Percentiles rank a stretch among this genome's conserved stretches.
These are phyloP conservation scores for Cydia strobilella DNA, from an alignment of 1,140 invertebrate genomes.

Conservation along the genomic window DNA sequence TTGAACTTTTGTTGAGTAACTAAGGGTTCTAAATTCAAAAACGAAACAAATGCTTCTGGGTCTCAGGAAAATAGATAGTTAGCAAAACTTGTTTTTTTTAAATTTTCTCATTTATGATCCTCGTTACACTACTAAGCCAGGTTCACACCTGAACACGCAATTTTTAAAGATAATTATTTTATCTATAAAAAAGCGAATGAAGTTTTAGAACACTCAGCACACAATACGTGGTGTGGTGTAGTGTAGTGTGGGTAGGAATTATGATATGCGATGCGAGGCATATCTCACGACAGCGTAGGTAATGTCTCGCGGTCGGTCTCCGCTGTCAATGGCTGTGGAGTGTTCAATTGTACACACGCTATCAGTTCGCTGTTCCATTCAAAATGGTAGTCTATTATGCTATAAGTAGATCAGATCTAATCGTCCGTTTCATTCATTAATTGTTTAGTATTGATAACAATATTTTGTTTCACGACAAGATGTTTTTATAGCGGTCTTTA, in stretches of 20 bases:
- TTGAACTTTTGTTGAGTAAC: too few species aligned
- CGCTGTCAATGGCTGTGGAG: background rate
- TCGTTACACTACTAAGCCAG: too few species aligned
- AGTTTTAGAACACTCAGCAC: background rate
- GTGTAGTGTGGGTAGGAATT: background rate
- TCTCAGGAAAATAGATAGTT: too few species aligned
- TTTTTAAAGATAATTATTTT: too few species aligned
- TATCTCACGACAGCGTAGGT: background rate
- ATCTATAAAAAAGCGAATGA: too few species aligned
- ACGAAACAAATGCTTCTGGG: too few species aligned
- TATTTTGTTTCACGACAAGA: too few species aligned
- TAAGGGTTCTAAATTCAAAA: too few species aligned
- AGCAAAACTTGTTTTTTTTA: too few species aligned
- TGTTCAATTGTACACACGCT: conserved; percentile 6
- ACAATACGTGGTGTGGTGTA: background rate
- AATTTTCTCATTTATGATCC: too few species aligned
- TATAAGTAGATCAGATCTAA: conserved; percentile 8
- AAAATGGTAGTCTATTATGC: background rate
- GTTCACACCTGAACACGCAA: too few species aligned
- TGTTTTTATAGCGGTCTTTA: background rate
- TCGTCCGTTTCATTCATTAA: background rate
- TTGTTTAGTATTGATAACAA: background rate
- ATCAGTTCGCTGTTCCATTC: background rate
- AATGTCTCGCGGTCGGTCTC: background rate
- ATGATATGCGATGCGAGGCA: background rate